Evolutionary conservation across 2,797 vertebrate genomes (phyloP).

Genomic region (Rousettus madagascariensis): DNA sequence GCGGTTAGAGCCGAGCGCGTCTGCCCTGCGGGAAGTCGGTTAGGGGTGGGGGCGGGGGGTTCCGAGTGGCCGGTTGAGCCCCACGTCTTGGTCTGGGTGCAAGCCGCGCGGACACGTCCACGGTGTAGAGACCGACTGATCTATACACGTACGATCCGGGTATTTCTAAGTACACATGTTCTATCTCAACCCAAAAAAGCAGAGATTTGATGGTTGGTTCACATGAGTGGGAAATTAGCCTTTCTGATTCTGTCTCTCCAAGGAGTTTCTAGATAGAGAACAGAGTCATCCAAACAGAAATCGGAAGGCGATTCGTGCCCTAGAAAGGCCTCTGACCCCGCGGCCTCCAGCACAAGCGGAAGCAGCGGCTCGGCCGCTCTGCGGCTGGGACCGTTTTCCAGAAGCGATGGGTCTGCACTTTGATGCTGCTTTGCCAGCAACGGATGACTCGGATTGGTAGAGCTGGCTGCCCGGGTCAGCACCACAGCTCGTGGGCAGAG

Average conservation of each 20-base stretch:
- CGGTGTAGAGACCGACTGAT: rapidly evolving
- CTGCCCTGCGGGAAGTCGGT: neutral
- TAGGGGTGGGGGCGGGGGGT: rapidly evolving
- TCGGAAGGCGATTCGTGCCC: neutral
- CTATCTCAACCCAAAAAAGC: neutral
- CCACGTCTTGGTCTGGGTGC: neutral
- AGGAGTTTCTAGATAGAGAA: neutral
- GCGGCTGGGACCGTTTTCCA: neutral
- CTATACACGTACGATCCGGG: rapidly evolving
- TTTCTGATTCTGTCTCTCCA: neutral
- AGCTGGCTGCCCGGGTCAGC: neutral
- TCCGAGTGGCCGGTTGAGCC: neutral
- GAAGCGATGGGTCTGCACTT: neutral
- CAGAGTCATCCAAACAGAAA: neutral
- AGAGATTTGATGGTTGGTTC: neutral
- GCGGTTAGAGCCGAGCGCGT: rapidly evolving
- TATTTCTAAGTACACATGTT: neutral
- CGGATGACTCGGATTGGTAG: neutral
- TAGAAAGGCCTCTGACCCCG: no score
- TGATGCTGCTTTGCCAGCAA: neutral
- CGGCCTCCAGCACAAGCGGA: neutral
- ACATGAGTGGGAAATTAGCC: neutral
- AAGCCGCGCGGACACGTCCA: rapidly evolving
- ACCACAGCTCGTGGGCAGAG: neutral
- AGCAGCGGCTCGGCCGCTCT: neutral